A percentile compares a stretch with the other conserved stretches of the same genome.
Evolutionary conservation across 1,140 invertebrate genomes (phyloP).

Genomic region (Musca domestica): DNA sequence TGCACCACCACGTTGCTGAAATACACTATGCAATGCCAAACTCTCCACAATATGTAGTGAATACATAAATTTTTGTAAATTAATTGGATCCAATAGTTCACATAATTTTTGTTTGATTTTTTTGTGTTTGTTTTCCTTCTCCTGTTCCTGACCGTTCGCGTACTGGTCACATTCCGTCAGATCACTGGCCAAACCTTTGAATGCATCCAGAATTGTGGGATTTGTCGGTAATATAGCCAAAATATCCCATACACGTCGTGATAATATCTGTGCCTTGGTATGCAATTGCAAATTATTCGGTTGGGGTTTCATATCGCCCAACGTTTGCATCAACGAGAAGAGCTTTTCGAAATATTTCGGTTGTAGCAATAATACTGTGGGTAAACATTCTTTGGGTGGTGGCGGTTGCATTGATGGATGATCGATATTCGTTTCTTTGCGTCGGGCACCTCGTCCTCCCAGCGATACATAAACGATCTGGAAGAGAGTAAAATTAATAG

Average conservation of each 20-base stretch:
- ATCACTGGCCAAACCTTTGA: conserved; percentile 68
- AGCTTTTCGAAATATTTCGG: conserved; percentile 87
- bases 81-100: conserved; percentile 78
- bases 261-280: conserved; percentile 86
- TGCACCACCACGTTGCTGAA: conserved; percentile 14
- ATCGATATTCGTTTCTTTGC: conserved; percentile 66
- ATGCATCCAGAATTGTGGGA: conserved; percentile 78
- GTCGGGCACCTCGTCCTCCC: conserved; percentile 73
- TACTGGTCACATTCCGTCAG: conserved; percentile 37
- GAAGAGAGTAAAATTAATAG: neutral
- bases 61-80: conserved; percentile 93
- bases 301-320: conserved; percentile 78
- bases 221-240: conserved; percentile 87
- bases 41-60: conserved; percentile 88
- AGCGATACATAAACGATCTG: conserved; percentile 83
- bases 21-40: conserved; percentile 39
- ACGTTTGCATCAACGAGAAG: conserved; percentile 83
- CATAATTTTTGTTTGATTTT: conserved; percentile 59
- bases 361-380: conserved; percentile 78
- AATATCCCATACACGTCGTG: conserved; percentile 90
- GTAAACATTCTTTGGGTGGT: conserved; percentile 77
- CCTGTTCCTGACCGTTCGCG: conserved; percentile 31
- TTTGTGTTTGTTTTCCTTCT: conserved; percentile 41
- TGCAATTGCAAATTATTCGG: conserved; percentile 76
- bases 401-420: conserved; percentile 75